Conservation (phyloP, 2,797 vertebrate genomes). For the Schizothorax lantsangensis region DNA sequence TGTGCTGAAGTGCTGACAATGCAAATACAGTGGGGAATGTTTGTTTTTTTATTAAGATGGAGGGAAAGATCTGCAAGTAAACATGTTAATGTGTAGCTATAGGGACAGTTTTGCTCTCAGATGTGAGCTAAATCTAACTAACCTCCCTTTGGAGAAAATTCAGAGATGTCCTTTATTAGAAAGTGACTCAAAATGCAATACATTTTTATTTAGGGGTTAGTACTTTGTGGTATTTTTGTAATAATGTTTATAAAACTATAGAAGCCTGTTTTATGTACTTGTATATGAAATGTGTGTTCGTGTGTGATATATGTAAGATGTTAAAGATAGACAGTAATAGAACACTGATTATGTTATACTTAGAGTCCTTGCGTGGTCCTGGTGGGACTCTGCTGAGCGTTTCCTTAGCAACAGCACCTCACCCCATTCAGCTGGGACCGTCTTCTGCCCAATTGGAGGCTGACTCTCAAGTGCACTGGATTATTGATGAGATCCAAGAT, state of each 20-base stretch:
- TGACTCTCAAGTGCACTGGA: constrained; percentile 41
- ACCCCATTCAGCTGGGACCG: constrained; percentile 70
- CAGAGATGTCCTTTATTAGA: neutral
- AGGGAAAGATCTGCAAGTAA: neutral
- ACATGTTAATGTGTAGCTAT: neutral
- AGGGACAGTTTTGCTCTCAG: neutral
- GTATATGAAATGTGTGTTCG: neutral
- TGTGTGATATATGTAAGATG: neutral
- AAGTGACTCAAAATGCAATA: neutral
- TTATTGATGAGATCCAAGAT: constrained; percentile 54
- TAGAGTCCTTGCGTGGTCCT: constrained; percentile 1
- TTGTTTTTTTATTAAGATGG: neutral
- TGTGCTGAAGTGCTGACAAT: neutral
- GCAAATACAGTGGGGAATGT: neutral
- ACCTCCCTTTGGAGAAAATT: neutral
- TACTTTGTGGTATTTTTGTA: neutral
- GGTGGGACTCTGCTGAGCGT: constrained; percentile 62
- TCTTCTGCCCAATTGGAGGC: constrained; percentile 73
- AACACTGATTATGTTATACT: neutral
- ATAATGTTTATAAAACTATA: neutral
- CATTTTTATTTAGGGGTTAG: neutral
- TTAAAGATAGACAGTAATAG: constrained; percentile 11
- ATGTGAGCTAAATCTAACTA: neutral
- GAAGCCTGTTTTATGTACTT: neutral
- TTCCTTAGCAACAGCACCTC: constrained; percentile 78